Conservation (phyloP, 2,113 vertebrate species). For the Rhipidura dahli region DNA sequence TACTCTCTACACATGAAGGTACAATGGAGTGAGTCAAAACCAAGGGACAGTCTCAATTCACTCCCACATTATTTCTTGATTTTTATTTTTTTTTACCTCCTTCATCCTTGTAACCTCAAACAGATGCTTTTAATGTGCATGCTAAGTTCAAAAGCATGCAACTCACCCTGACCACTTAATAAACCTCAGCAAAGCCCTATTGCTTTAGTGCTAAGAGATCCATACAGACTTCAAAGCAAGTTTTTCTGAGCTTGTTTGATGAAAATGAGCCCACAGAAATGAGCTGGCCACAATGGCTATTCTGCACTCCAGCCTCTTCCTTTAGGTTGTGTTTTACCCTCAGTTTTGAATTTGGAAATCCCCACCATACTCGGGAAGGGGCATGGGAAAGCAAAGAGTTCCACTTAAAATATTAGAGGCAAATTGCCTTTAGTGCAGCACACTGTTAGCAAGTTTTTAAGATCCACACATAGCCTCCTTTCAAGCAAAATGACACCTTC, state of each 20-base stretch:
- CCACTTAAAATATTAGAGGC: not conserved
- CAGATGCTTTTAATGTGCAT: not conserved
- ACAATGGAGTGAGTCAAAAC: not conserved
- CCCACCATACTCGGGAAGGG: not conserved
- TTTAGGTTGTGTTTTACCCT: not conserved
- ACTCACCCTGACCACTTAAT: not conserved
- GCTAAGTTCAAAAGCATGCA: rapidly evolving
- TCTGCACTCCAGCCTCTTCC: not conserved
- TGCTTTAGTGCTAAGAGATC: not conserved
- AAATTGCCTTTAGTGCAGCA: not conserved
- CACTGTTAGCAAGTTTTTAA: not conserved
- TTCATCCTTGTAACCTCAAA: not conserved
- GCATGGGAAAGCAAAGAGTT: not conserved
- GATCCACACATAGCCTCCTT: not conserved
- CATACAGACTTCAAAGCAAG: not conserved
- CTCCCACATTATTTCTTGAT: not conserved
- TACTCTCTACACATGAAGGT: not conserved
- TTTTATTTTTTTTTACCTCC: not conserved
- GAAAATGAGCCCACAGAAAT: not conserved
- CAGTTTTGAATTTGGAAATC: not conserved
- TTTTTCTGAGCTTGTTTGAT: not conserved
- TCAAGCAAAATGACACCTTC: not conserved
- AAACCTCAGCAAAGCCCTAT: not conserved
- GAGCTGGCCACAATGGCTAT: not conserved
- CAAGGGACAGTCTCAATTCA: not conserved